Evolutionary conservation across 2,888 invertebrate genomes (phyloP).

Genomic region (Lymantria monacha): DNA sequence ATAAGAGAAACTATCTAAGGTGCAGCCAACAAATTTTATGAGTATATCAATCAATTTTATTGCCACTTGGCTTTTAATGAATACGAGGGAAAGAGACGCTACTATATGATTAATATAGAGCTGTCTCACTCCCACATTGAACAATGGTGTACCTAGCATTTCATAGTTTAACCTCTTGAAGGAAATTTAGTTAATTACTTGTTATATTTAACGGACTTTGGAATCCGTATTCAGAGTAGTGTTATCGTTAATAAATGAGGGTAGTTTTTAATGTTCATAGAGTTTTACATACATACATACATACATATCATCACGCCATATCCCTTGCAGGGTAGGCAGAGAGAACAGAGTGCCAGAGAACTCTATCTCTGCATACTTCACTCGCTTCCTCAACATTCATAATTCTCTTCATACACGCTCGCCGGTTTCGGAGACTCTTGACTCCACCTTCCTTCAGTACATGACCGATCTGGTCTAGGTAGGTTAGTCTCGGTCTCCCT

Average conservation of each 20-base stretch:
- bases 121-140: conserved; percentile 14
- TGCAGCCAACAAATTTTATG: conserved; percentile 29
- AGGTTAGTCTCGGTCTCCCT: too few relatives aligned
- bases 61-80: conserved; percentile 14
- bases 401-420: too few relatives aligned
- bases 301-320: too few relatives aligned
- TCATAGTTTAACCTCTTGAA: conserved; percentile 2
- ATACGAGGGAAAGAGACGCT: conserved; percentile 2
- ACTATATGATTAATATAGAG: background rate
- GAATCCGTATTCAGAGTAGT: background rate
- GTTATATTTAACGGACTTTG: conserved; percentile 1
- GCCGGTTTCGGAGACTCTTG: too few relatives aligned
- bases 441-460: too few relatives aligned
- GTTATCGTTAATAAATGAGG: background rate
- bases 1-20: conserved; percentile 25
- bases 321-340: too few relatives aligned
- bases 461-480: too few relatives aligned
- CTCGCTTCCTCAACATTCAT: too few relatives aligned
- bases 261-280: too few relatives aligned
- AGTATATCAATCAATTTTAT: conserved; percentile 36
- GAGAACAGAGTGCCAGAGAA: too few relatives aligned
- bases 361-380: too few relatives aligned
- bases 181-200: conserved; percentile 5
- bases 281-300: too few relatives aligned
- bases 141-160: conserved; percentile 5